Evolutionary conservation across 2,888 invertebrate genomes (phyloP).

Genomic region (Heliconius ethilla): DNA sequence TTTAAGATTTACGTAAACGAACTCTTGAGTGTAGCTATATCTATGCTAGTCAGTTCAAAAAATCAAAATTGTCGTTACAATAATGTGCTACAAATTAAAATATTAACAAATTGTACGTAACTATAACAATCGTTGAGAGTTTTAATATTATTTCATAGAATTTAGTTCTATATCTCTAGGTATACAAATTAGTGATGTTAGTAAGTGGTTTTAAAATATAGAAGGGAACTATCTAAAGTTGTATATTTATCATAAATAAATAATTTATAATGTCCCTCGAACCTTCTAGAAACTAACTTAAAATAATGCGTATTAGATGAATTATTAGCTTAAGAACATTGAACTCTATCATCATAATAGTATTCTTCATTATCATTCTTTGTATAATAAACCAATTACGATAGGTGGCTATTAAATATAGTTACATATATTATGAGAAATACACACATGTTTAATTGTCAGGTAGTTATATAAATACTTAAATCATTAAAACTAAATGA

Average conservation of each 20-base stretch:
- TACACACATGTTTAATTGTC: neutral
- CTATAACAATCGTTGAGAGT: neutral
- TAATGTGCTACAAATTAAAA: neutral
- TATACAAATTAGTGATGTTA: neutral
- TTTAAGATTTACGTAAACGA: too few species aligned
- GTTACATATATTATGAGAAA: neutral
- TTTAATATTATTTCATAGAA: neutral
- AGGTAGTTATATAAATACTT: neutral
- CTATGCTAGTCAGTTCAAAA: neutral
- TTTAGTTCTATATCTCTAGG: neutral
- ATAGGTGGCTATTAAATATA: neutral
- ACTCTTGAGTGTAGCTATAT: too few species aligned
- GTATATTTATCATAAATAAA: conserved; percentile 1
- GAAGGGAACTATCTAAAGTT: neutral
- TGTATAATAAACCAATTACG: conserved; percentile 8
- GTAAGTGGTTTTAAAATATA: neutral
- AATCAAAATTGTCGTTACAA: neutral
- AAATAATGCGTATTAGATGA: conserved; percentile 23
- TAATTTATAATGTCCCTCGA: neutral
- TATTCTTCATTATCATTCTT: conserved; percentile 10
- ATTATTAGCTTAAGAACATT: conserved; percentile 15
- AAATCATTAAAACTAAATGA: too few species aligned
- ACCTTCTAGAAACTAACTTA: conserved; percentile 11
- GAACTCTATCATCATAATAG: conserved; percentile 35
- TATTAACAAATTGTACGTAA: neutral